phyloP scores from a whole-genome alignment of 2,113 vertebrate species.

The Rostratula benghalensis region DNA sequence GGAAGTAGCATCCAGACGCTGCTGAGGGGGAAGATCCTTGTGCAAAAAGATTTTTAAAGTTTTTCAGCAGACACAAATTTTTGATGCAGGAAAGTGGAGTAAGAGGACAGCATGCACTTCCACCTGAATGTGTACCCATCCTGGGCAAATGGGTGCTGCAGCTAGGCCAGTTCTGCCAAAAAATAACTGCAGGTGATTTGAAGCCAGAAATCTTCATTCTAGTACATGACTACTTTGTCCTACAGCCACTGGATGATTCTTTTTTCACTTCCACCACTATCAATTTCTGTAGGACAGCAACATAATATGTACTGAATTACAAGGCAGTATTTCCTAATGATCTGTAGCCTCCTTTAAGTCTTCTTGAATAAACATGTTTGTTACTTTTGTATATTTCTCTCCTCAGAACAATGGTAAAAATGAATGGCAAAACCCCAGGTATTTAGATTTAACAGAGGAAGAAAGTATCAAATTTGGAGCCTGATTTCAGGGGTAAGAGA shows the following conservation, averaged over 20 bases:
- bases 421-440: accelerated
- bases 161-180: background rate
- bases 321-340: background rate
- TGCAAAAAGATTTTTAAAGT: background rate
- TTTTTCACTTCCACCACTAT: background rate
- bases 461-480: background rate
- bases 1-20: background rate
- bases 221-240: background rate
- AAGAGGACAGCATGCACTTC: accelerated
- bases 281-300: background rate
- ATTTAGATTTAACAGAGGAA: background rate
- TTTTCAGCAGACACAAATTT: background rate
- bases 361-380: background rate
- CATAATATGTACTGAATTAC: background rate
- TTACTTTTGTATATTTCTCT: background rate
- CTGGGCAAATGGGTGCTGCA: background rate
- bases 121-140: background rate
- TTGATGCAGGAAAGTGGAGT: background rate
- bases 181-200: background rate
- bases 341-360: background rate
- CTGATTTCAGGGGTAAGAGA: background rate
- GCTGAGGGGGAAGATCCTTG: background rate
- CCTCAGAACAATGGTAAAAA: background rate
- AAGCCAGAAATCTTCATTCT: background rate
- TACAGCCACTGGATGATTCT: background rate